Conservation (phyloP, 2,888 invertebrate species). For the Clivina fossor region DNA sequence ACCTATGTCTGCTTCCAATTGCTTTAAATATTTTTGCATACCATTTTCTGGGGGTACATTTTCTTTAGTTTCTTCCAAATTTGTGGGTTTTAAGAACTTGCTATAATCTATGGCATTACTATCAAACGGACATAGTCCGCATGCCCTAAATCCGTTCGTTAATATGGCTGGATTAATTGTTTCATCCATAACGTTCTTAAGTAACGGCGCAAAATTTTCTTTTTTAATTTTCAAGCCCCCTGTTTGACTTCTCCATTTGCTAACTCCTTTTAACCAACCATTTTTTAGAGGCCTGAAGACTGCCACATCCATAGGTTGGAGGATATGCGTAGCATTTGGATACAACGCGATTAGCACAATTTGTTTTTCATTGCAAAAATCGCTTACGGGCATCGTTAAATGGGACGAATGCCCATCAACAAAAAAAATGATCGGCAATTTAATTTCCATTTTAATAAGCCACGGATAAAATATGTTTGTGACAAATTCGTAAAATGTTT, state of each 20-base stretch:
- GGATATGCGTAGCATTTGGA: conserved; percentile 49
- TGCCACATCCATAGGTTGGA: conserved; percentile 50
- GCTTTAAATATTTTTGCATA: too few relatives aligned
- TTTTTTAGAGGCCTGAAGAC: conserved; percentile 47
- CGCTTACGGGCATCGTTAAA: conserved; percentile 46
- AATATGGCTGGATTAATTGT: conserved; percentile 38
- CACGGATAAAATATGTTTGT: conserved; percentile 49
- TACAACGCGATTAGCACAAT: conserved; percentile 47
- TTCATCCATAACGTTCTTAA: conserved; percentile 41
- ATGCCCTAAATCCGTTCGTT: conserved; percentile 42
- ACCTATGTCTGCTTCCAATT: too few relatives aligned
- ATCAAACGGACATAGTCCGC: conserved; percentile 42
- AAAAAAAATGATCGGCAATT: conserved; percentile 48
- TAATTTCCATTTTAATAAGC: conserved; percentile 45
- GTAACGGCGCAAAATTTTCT: conserved; percentile 42
- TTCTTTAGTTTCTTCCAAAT: too few relatives aligned
- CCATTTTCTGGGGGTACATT: too few relatives aligned
- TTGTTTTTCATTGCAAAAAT: conserved; percentile 48
- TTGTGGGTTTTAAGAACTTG: too few relatives aligned
- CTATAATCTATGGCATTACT: too few relatives aligned
- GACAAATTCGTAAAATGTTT: conserved; percentile 50
- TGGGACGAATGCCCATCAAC: conserved; percentile 51
- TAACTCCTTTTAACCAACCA: conserved; percentile 44
- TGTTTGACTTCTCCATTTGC: conserved; percentile 42
- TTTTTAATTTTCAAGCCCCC: conserved; percentile 40